Percentiles rank a stretch among this genome's conserved stretches.
Conservation (phyloP, 2,113 vertebrate species). For the Struthidea cinerea region DNA sequence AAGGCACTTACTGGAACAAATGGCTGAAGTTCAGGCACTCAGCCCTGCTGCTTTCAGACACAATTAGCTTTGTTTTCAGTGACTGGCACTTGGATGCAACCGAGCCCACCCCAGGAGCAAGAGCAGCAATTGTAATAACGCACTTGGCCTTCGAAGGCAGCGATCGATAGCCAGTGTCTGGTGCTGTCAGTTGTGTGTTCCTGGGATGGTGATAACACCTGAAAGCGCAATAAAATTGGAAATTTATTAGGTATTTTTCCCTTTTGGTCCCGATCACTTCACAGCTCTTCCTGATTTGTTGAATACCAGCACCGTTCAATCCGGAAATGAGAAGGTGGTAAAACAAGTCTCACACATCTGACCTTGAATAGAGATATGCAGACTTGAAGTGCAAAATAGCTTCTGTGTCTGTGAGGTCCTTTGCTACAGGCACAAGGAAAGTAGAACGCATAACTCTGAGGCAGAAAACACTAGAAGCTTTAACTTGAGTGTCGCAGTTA, state of each 20-base stretch:
- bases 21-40: slow-evolving; percentile 71
- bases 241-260: background rate
- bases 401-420: background rate
- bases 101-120: slow-evolving; percentile 57
- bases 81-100: slow-evolving; percentile 59
- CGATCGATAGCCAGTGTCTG: slow-evolving; percentile 69
- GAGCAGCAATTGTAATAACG: slow-evolving; percentile 55
- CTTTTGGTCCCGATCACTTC: background rate
- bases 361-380: background rate
- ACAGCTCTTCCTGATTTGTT: background rate
- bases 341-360: background rate
- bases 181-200: slow-evolving; percentile 74
- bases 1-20: slow-evolving; percentile 55
- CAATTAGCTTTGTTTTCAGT: slow-evolving; percentile 70
- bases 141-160: slow-evolving; percentile 70
- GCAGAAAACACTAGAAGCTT: background rate
- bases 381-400: background rate
- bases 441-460: background rate
- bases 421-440: background rate
- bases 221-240: background rate
- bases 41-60: slow-evolving; percentile 49
- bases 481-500: background rate
- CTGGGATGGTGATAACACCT: slow-evolving; percentile 70
- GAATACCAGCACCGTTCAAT: background rate
- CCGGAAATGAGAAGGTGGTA: background rate